phyloP scores from a whole-genome alignment of 1,140 invertebrate species.

The Probaryconus sp. region DNA sequence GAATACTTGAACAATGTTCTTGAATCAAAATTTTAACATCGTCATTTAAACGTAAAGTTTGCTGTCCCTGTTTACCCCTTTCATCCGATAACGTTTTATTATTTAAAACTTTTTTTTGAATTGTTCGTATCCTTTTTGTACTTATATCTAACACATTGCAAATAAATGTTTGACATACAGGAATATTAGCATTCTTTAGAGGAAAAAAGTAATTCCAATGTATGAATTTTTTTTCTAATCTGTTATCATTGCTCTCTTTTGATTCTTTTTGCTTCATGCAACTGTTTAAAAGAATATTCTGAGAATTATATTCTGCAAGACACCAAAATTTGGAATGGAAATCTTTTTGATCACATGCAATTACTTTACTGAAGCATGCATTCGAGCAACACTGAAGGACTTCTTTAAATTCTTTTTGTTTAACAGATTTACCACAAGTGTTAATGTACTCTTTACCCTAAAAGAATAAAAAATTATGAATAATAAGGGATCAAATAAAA shows the following conservation, averaged over 20 bases:
- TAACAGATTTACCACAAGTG: too few species aligned
- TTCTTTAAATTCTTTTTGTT: too few species aligned
- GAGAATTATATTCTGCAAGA: conserved; percentile 7
- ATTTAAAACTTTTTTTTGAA: conserved; percentile 18
- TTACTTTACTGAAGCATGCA: background rate
- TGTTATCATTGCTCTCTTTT: background rate
- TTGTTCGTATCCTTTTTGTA: conserved; percentile 5
- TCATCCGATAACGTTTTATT: conserved; percentile 4
- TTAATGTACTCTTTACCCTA: too few species aligned
- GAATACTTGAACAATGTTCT: conserved; percentile 21
- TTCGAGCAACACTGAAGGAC: too few species aligned
- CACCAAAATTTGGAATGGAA: conserved; percentile 18
- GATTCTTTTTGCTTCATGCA: background rate
- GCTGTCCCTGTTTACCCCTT: conserved; percentile 13
- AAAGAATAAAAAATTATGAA: background rate
- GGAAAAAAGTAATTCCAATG: conserved; percentile 18
- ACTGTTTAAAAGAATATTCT: conserved; percentile 6
- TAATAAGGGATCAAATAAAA: too few species aligned
- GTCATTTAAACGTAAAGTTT: conserved; percentile 16
- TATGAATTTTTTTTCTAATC: background rate
- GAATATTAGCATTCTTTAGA: background rate
- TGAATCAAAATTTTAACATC: conserved; percentile 31
- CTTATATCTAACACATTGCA: conserved; percentile 4
- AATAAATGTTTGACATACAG: conserved; percentile 16
- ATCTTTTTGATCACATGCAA: background rate